These are phyloP conservation scores for Acridotheres tristis DNA, from an alignment of 2,797 vertebrate species.

Conservation along the genomic window DNA sequence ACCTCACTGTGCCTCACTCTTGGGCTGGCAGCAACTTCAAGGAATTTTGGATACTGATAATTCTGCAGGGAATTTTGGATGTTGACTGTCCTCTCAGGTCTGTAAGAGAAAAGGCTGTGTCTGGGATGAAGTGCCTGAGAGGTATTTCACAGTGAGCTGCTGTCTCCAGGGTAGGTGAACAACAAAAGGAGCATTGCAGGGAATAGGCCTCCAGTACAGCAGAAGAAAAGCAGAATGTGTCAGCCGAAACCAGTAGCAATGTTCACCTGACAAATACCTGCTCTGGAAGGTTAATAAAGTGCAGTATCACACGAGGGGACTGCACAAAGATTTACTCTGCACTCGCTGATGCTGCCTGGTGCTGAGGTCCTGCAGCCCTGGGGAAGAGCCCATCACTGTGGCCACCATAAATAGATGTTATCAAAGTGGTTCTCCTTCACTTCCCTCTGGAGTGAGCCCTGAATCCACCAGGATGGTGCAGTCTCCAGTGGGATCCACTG, in stretches of 20 bases:
- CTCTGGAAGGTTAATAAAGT: background rate
- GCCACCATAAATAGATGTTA: background rate
- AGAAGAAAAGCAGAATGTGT: background rate
- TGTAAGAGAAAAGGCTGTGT: background rate
- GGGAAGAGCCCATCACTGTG: background rate
- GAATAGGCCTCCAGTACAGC: background rate
- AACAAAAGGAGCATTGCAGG: background rate
- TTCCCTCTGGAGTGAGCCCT: background rate
- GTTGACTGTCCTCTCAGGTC: background rate
- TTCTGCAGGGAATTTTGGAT: background rate
- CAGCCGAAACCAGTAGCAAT: background rate
- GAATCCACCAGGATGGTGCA: background rate
- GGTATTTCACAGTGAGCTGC: background rate
- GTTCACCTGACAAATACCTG: background rate
- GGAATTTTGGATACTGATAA: background rate
- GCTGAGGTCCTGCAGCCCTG: background rate
- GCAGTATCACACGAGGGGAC: background rate
- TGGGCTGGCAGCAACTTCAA: background rate
- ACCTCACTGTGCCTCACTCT: background rate
- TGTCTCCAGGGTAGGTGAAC: background rate
- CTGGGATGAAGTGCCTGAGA: background rate
- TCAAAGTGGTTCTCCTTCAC: background rate
- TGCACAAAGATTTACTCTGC: background rate
- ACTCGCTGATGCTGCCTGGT: background rate
- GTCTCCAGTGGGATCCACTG: fast-evolving